These are phyloP conservation scores for Napeogenes sylphis DNA, from an alignment of 2,888 invertebrate genomes.

Conservation along the genomic window DNA sequence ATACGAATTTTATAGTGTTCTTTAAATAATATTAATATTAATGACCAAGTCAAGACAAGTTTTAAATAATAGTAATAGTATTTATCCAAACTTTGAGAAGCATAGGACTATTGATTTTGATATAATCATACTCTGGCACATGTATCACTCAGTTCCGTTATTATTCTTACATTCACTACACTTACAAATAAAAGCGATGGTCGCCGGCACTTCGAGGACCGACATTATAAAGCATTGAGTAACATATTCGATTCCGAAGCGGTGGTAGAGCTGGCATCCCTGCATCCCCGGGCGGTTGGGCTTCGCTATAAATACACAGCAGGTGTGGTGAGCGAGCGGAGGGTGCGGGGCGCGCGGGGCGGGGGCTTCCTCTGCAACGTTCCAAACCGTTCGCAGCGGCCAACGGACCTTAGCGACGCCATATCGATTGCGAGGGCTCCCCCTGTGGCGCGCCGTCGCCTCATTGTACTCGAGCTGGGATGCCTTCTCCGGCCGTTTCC, in stretches of 20 bases:
- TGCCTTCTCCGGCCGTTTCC: slow-evolving; percentile 74
- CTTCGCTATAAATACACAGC: slow-evolving; percentile 75
- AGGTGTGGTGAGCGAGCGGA: slow-evolving; percentile 66
- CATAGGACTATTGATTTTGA: too few species aligned
- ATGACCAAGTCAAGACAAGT: too few species aligned
- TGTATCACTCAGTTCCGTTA: too few species aligned
- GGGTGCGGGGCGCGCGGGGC: slow-evolving; percentile 53
- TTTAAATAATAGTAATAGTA: too few species aligned
- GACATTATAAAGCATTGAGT: neutral
- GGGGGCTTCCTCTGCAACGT: slow-evolving; percentile 73
- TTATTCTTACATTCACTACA: too few species aligned
- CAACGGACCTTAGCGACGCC: slow-evolving; percentile 78
- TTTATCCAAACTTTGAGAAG: too few species aligned
- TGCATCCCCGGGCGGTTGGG: slow-evolving; percentile 68
- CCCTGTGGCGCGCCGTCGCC: slow-evolving; percentile 73
- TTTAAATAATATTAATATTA: too few species aligned
- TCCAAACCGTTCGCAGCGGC: slow-evolving; percentile 74
- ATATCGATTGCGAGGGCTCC: slow-evolving; percentile 79
- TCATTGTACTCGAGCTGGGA: slow-evolving; percentile 73
- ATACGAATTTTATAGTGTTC: too few species aligned
- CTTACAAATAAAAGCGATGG: neutral
- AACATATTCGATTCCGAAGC: neutral
- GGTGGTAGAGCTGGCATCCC: slow-evolving; percentile 57
- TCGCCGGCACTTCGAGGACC: neutral
- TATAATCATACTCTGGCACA: too few species aligned